Evolutionary conservation across 2,113 vertebrate genomes (phyloP).

Genomic region (Galeopterus variegatus): DNA sequence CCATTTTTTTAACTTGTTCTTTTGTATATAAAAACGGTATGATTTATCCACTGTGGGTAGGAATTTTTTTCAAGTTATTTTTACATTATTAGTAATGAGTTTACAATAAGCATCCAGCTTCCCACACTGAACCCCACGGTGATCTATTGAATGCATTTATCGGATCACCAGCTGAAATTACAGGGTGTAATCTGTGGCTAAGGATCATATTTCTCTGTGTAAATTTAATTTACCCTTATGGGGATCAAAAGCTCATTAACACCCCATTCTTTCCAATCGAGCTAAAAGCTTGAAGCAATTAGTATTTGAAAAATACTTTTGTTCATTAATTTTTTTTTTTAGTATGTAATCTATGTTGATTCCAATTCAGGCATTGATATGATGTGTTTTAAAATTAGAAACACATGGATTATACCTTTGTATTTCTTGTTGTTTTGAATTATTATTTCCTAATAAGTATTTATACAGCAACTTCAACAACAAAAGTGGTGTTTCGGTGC

Average conservation of each 20-base stretch:
- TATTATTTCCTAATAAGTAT: neutral
- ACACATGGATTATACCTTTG: neutral
- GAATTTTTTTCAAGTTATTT: constrained; percentile 48
- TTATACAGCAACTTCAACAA: constrained; percentile 1
- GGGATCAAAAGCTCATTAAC: constrained; percentile 74
- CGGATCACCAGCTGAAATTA: constrained; percentile 63
- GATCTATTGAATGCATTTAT: constrained; percentile 15
- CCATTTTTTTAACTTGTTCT: neutral
- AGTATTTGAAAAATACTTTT: constrained; percentile 73
- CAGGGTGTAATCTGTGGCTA: constrained; percentile 57
- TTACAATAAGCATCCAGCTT: neutral
- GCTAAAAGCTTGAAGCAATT: constrained; percentile 72
- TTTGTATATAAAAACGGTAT: constrained; percentile 61
- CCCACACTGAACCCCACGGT: neutral
- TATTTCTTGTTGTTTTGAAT: constrained; percentile 33
- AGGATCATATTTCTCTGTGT: constrained; percentile 57
- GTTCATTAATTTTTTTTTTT: constrained; percentile 52
- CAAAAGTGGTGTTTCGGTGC: neutral
- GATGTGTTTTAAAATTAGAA: neutral
- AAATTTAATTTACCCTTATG: constrained; percentile 75
- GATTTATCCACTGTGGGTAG: neutral
- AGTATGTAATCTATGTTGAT: neutral
- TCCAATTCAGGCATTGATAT: constrained; percentile 36
- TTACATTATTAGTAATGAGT: constrained; percentile 58
- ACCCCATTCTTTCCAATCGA: constrained; percentile 58